Conservation (phyloP, 2,797 vertebrate species). For the Helarctos malayanus region DNA sequence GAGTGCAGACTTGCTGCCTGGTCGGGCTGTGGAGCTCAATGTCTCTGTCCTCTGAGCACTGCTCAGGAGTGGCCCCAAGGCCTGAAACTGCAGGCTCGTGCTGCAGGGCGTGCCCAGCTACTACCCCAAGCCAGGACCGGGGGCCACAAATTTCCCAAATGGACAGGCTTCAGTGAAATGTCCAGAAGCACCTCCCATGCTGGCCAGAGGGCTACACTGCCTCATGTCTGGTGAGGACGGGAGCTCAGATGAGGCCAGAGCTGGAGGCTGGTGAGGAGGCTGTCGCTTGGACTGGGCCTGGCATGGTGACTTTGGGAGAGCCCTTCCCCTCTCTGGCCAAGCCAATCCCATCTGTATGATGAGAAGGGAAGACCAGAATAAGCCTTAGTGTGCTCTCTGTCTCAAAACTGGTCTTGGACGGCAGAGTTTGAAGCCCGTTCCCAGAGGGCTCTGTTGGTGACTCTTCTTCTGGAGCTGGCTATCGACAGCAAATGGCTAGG, state of each 20-base stretch:
- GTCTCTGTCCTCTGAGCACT: background rate
- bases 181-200: background rate
- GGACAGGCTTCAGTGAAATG: background rate
- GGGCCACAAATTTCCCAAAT: background rate
- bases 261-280: too few species aligned
- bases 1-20: background rate
- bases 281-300: background rate
- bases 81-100: background rate
- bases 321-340: background rate
- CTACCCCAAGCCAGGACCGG: background rate
- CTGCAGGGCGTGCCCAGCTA: background rate
- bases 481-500: background rate
- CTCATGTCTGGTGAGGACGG: background rate
- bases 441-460: too few species aligned
- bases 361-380: background rate
- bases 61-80: background rate
- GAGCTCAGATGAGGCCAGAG: background rate
- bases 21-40: background rate
- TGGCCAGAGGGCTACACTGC: conserved; percentile 7
- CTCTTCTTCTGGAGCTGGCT: background rate
- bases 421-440: background rate
- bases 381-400: background rate
- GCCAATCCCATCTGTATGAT: background rate
- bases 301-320: background rate
- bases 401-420: background rate